Conservation (phyloP, 2,113 vertebrate species). For the Sinocyclocheilus rhinocerous region DNA sequence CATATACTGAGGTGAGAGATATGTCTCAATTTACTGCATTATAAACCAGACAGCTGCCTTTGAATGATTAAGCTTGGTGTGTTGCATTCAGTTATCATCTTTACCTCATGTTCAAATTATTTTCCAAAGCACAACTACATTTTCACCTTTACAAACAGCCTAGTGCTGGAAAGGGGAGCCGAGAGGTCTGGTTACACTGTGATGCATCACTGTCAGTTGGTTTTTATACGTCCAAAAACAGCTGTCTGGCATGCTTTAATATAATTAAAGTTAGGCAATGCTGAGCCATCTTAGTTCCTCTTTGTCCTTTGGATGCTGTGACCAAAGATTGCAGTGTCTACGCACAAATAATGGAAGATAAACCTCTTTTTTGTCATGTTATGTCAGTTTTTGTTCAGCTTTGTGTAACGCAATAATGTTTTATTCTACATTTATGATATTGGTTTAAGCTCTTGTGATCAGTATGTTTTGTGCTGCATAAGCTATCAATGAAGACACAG, state of each 20-base stretch:
- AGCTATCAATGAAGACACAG: slow-evolving; percentile 18
- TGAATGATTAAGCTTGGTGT: slow-evolving; percentile 7
- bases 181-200: not conserved
- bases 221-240: not conserved
- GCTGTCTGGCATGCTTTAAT: not conserved
- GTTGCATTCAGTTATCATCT: not conserved
- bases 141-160: not conserved
- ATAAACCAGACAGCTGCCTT: not conserved
- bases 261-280: slow-evolving; percentile 1
- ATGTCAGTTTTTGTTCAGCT: not conserved
- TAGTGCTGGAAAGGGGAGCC: slow-evolving; percentile 12
- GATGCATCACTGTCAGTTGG: not conserved
- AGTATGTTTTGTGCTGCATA: slow-evolving; percentile 13
- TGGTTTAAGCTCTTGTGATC: slow-evolving; percentile 2
- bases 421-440: not conserved
- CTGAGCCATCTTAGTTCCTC: slow-evolving; percentile 19
- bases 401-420: slow-evolving; percentile 15
- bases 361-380: not conserved
- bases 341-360: not conserved
- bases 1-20: slow-evolving; percentile 1
- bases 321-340: slow-evolving; percentile 37
- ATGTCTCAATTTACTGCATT: slow-evolving; percentile 21
- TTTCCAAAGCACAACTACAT: slow-evolving; percentile 38
- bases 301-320: slow-evolving; percentile 23
- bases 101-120: slow-evolving; percentile 46